Percentiles rank a stretch among this genome's conserved stretches.
Evolutionary conservation across 2,113 vertebrate species (phyloP).

Genomic region (Marcusenius ussheri): DNA sequence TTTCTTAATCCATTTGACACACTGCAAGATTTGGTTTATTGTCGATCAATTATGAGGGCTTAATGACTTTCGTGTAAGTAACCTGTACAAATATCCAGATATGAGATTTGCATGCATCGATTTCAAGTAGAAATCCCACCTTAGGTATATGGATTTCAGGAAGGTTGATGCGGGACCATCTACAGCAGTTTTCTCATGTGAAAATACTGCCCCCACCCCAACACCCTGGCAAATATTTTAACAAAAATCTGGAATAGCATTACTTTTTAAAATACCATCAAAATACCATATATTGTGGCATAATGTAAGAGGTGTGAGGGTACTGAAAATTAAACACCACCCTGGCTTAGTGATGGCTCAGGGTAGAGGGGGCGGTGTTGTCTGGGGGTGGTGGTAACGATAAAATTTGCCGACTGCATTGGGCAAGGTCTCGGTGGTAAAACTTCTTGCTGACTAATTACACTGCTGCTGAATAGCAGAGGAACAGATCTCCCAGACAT

Average conservation of each 20-base stretch:
- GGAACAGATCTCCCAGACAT: background rate
- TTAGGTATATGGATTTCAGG: background rate
- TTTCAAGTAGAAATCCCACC: background rate
- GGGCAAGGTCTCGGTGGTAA: background rate
- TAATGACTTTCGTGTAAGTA: background rate
- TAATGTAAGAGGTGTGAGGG: background rate
- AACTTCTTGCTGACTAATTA: background rate
- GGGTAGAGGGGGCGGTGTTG: background rate
- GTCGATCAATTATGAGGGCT: background rate
- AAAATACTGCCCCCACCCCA: background rate
- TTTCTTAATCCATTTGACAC: conserved; percentile 3
- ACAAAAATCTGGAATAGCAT: background rate
- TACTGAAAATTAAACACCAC: background rate
- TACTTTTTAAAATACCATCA: background rate
- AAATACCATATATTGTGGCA: background rate
- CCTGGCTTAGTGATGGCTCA: background rate
- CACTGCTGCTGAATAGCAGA: background rate
- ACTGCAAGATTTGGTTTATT: background rate
- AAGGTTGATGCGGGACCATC: background rate
- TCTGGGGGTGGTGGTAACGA: background rate
- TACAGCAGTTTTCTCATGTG: background rate
- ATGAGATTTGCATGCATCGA: background rate
- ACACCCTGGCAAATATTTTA: background rate
- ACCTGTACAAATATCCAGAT: background rate
- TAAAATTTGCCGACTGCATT: background rate